A percentile compares a stretch with the other conserved stretches of the same genome.
Conservation (phyloP, 1,140 invertebrate species). For the Sweltsa coloradensis region DNA sequence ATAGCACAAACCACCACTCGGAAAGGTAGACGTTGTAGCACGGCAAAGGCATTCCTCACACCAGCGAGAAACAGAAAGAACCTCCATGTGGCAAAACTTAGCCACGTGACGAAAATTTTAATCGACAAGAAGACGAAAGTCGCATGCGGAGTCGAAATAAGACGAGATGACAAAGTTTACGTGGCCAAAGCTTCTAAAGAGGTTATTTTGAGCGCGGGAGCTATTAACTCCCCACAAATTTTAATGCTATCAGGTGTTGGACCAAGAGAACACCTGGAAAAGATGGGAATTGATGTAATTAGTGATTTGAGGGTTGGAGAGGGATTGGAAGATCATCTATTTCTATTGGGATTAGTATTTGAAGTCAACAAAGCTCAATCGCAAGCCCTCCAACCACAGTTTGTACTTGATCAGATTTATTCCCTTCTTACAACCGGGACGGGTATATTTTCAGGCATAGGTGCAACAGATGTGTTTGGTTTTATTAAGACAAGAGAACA, state of each 20-base stretch:
- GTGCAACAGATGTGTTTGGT: not conserved
- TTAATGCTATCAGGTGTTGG: constrained; percentile 88
- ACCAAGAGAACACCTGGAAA: constrained; percentile 58
- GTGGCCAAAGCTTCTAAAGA: constrained; percentile 68
- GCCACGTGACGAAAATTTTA: constrained; percentile 24
- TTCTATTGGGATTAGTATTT: not conserved
- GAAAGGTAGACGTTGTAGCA: constrained; percentile 37
- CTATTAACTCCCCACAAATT: constrained; percentile 82
- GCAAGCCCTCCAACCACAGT: not conserved
- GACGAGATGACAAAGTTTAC: constrained; percentile 44
- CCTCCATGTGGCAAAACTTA: constrained; percentile 32
- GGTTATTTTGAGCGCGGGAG: constrained; percentile 70
- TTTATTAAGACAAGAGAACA: constrained; percentile 8
- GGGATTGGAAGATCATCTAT: constrained; percentile 85
- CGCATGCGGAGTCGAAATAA: not conserved
- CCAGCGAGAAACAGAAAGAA: constrained; percentile 33
- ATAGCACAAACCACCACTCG: constrained; percentile 31
- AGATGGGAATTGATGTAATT: constrained; percentile 34
- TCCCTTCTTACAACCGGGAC: constrained; percentile 9
- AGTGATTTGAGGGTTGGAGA: constrained; percentile 45
- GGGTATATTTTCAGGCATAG: constrained; percentile 6
- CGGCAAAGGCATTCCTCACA: constrained; percentile 33
- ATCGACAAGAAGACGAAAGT: not conserved
- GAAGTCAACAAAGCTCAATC: constrained; percentile 6
- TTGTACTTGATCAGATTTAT: not conserved